Percentiles rank a stretch among this genome's conserved stretches.
Evolutionary conservation across 1,140 invertebrate species (phyloP).

Genomic region (Zaprionus lachaisei): DNA sequence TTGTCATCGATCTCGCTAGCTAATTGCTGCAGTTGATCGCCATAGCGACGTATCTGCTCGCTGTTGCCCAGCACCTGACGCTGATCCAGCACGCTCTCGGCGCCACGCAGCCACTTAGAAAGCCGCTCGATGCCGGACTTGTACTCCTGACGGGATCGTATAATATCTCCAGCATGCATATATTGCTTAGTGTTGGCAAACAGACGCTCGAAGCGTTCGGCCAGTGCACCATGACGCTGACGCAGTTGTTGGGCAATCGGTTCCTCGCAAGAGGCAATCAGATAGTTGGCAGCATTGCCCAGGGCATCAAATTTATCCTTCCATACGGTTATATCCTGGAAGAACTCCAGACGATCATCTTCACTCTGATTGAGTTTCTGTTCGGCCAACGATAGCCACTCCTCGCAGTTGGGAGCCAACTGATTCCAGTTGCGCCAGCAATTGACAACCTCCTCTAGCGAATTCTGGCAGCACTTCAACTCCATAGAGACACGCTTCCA

Average conservation of each 20-base stretch:
- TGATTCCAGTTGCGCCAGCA: constrained; percentile 94
- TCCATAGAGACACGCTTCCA: constrained; percentile 96
- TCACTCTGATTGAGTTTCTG: constrained; percentile 90
- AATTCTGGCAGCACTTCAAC: constrained; percentile 94
- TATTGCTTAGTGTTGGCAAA: constrained; percentile 93
- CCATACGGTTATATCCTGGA: constrained; percentile 95
- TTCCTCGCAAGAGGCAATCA: constrained; percentile 94
- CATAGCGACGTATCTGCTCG: constrained; percentile 91
- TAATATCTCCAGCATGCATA: constrained; percentile 94
- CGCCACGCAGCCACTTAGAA: constrained; percentile 91
- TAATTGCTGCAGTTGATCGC: constrained; percentile 91
- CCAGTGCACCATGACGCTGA: constrained; percentile 89
- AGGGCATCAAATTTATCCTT: constrained; percentile 94
- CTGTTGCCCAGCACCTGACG: constrained; percentile 90
- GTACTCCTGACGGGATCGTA: constrained; percentile 93
- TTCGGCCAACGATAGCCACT: constrained; percentile 93
- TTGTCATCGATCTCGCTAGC: constrained; percentile 93
- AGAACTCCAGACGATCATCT: constrained; percentile 94
- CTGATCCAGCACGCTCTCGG: constrained; percentile 88
- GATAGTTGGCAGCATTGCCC: constrained; percentile 93
- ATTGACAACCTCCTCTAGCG: constrained; percentile 94
- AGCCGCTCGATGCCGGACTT: constrained; percentile 90
- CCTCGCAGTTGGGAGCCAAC: constrained; percentile 89
- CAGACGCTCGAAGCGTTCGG: constrained; percentile 91
- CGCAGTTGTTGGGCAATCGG: constrained; percentile 91